phyloP scores from a whole-genome alignment of 53 echinoderm and acorn worm species.

The Crossaster papposus region DNA sequence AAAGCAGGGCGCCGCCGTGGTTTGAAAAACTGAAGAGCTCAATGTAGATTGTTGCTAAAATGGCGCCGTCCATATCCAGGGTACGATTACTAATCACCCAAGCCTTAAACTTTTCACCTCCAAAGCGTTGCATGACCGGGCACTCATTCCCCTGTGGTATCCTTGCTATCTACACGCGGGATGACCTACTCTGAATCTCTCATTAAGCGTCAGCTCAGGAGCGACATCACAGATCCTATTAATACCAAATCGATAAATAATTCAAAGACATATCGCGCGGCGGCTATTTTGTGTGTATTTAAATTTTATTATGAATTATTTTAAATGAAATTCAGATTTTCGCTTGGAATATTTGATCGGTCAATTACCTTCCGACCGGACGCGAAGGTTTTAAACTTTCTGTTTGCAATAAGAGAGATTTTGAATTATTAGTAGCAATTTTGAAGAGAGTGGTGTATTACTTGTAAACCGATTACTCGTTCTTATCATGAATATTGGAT shows the following conservation, averaged over 20 bases:
- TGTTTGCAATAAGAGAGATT: too few relatives aligned
- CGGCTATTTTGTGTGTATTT: background rate
- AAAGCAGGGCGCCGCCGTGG: background rate
- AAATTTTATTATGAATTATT: background rate
- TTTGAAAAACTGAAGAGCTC: background rate
- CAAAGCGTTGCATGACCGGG: background rate
- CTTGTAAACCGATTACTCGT: too few relatives aligned
- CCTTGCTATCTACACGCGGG: background rate
- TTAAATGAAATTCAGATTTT: background rate
- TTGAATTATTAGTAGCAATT: too few relatives aligned
- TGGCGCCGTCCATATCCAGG: background rate
- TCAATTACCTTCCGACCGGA: background rate
- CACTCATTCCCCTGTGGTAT: background rate
- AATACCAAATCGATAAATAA: constrained; percentile 39
- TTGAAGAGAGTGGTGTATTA: too few relatives aligned
- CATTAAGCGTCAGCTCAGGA: constrained; percentile 16
- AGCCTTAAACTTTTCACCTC: background rate
- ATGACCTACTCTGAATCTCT: background rate
- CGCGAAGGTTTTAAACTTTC: background rate
- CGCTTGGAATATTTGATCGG: background rate
- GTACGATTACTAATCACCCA: background rate
- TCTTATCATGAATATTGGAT: too few relatives aligned
- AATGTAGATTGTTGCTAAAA: background rate
- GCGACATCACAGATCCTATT: background rate
- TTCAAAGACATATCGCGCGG: background rate